Percentiles rank a stretch among this genome's conserved stretches.
phyloP scores from a whole-genome alignment of 2,797 vertebrate species.

The Halcyon leucocephala region DNA sequence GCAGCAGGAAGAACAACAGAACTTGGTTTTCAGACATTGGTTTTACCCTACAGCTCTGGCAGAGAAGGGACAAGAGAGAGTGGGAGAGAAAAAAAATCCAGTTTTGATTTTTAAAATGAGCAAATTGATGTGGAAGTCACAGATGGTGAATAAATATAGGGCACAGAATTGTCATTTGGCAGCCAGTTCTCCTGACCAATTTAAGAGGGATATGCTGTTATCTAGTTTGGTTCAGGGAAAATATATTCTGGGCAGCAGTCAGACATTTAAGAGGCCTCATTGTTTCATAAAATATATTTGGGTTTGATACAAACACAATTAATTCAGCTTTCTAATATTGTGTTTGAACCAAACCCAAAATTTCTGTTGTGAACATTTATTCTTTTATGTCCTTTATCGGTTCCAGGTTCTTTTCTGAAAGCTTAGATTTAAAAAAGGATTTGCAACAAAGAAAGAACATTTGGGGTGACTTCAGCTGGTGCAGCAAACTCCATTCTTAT shows the following conservation, averaged over 20 bases:
- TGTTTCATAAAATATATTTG: slow-evolving; percentile 69
- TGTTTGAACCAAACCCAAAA: slow-evolving; percentile 49
- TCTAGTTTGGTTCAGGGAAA: slow-evolving; percentile 49
- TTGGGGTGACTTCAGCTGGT: slow-evolving; percentile 65
- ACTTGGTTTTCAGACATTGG: background rate
- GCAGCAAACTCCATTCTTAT: slow-evolving; percentile 43
- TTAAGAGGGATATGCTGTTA: slow-evolving; percentile 54
- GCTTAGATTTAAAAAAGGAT: slow-evolving; percentile 37
- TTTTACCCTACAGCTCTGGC: background rate
- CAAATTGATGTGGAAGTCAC: slow-evolving; percentile 62
- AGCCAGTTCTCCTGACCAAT: slow-evolving; percentile 47
- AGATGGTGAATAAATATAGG: slow-evolving; percentile 65
- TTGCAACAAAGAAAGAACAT: slow-evolving; percentile 38
- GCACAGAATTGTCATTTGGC: slow-evolving; percentile 44
- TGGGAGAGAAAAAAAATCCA: background rate
- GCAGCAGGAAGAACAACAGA: background rate
- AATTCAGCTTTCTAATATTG: slow-evolving; percentile 60
- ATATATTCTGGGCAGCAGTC: slow-evolving; percentile 64
- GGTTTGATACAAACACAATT: slow-evolving; percentile 64
- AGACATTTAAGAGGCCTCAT: slow-evolving; percentile 56
- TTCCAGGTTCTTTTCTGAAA: slow-evolving; percentile 53
- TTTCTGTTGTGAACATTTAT: slow-evolving; percentile 18
- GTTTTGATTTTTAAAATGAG: slow-evolving; percentile 56
- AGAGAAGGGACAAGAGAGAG: background rate
- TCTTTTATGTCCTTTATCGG: slow-evolving; percentile 17